Base-by-base conservation (phyloP, 2,113 vertebrate species). In the Silurus asotus region DNA sequence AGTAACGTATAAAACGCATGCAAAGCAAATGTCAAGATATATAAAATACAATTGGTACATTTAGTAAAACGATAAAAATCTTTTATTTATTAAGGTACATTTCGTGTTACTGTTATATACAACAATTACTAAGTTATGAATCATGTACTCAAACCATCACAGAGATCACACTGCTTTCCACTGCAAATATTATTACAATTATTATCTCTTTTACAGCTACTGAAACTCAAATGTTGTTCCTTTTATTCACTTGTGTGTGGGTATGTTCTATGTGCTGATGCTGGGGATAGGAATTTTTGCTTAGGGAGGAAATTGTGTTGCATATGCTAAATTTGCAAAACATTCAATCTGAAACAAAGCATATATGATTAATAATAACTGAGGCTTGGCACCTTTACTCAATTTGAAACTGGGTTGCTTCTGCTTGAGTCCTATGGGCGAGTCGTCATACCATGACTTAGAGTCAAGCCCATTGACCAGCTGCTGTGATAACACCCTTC, bases 381-480 rank as follows among this genome's bases (percentile, higher is more conserved):
- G 10, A 85, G 20, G 7, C 53, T 53, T 25, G 58, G 81, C 87
- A 95, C 94, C 95, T 93, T 9, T 67, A 86, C 89, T 93, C 48
- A 94, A 88, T 75, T 78, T 91, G 87, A 90, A 94, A 79, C 90
- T 94, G 74, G 89, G 83, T 0, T 2, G 90, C 72, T 81, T 91
- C 51, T 48, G 83, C 28, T 80, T 0, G 64, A 70, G 59, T 87
- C 59, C 15, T 79, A 76, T 8, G 55, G 11, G 0, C 37, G 8
- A 0, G 49, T 48, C 88, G 28, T 23, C 84, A 17, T 20, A 69
- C 37, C 2, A 74, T 75, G 78, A 51, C 70, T 86, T 75, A 72
- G 93, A 92, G 74, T 90, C 58, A 67, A 92, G 88, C 8, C 90
- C 88, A 2, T 91, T 93, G 13, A 78, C 79, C 13, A 77, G 79